Base-by-base conservation (phyloP, 1,140 invertebrate genomes). In the Aphelenchoides fujianensis region DNA sequence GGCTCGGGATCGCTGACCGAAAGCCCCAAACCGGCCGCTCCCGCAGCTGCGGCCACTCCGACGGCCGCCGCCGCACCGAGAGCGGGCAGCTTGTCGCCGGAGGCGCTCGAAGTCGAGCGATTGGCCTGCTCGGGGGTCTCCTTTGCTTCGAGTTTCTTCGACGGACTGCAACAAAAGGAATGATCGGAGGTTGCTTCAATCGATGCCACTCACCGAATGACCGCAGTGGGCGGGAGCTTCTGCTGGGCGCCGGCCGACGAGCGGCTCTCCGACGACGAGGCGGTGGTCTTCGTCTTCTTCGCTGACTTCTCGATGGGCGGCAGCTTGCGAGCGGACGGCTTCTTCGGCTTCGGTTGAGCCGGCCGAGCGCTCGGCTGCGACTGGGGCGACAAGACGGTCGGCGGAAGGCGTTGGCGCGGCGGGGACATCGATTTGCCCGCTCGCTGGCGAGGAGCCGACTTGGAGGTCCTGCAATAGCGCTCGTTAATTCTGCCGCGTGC, bases 341-440 rank as follows among this genome's bases (percentile, higher is more conserved):
- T 61, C 2, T 61, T 61, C 27, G n/a, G 2, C 19, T 48, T 1
- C 1, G 59, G 59, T 31, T 61, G 63, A 66, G 63, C 63, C 53
- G 63, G 31, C 23, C 16, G 1, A 41, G 63, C 31, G 19, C 19
- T 59, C 19, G 55, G 55, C 23, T 59, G 5, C 34, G 55, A 59
- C 5, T 59, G 5, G 5, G 55, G 5, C 19, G 55, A 59, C 5
- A 30, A 5, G 23, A 59, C 55, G 19, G 63, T 61, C 1, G 63
- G 28, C 12, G 63, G 27, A 37, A 66, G 63, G 12, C 1, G 36
- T 12, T 36, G 1, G 63, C 63, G n/a, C 63, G 63, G 55, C 48
- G 74, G 74, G 1, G 74, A 75, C 54, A 72, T 36, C 16, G 74
- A 75, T 35, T 75, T 75, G 12, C 74, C 74, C 41, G 72, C 53